Conservation (phyloP, 2,797 vertebrate genomes). For the Tokudaia tokunoshimensis region DNA sequence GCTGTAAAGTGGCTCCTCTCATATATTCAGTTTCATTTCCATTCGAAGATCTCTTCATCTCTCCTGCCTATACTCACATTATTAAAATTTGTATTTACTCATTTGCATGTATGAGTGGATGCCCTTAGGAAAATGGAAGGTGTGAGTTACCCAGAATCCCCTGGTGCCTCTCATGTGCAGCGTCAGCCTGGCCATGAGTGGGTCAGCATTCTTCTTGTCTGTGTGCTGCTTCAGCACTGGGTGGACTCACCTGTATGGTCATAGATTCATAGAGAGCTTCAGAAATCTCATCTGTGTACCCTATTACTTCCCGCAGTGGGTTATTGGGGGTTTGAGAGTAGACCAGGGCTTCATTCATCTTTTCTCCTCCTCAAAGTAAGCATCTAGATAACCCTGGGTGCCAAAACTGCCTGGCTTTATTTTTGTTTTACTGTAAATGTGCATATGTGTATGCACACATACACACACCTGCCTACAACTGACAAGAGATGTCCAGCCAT, state of each 20-base stretch:
- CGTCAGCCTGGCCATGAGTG: background rate
- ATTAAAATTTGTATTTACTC: background rate
- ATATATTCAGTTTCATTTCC: background rate
- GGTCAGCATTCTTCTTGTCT: background rate
- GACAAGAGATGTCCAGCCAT: background rate
- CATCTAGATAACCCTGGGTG: background rate
- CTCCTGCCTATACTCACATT: background rate
- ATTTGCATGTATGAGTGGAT: constrained; percentile 2
- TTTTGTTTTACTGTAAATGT: background rate
- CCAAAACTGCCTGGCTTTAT: background rate
- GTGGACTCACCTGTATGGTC: background rate
- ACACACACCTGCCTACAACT: background rate
- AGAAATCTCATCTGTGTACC: background rate
- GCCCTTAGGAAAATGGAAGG: background rate
- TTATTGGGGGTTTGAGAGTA: background rate
- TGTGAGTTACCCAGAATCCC: background rate
- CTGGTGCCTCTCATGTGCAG: background rate
- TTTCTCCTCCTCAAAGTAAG: background rate
- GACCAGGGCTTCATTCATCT: background rate
- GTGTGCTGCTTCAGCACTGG: background rate
- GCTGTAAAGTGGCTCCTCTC: background rate
- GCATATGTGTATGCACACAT: fast-evolving
- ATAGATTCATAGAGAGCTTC: background rate
- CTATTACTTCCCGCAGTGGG: background rate
- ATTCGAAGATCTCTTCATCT: background rate